A percentile compares a stretch with the other conserved stretches of the same genome.
Conservation (phyloP, 2,888 invertebrate species). For the Sminthurinus aureus region DNA sequence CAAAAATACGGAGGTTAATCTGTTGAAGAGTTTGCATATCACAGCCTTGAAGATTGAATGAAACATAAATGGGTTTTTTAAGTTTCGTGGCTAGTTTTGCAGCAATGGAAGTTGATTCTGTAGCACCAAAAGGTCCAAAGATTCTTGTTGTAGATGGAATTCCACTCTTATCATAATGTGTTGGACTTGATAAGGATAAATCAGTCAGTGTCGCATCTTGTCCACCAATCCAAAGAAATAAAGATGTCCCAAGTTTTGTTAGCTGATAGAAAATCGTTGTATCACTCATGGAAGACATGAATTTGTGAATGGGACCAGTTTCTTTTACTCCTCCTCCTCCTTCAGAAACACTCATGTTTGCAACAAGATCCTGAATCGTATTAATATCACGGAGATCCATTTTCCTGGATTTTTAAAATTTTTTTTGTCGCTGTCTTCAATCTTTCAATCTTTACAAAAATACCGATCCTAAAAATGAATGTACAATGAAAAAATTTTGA, state of each 20-base stretch:
- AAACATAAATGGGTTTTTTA: slow-evolving; percentile 33
- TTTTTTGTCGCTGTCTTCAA: too few species aligned
- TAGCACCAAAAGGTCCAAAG: slow-evolving; percentile 6
- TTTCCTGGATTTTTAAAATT: too few species aligned
- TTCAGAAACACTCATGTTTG: neutral
- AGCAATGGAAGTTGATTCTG: neutral
- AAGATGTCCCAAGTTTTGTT: neutral
- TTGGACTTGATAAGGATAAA: slow-evolving; percentile 29
- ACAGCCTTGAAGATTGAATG: slow-evolving; percentile 18
- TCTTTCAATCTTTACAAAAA: too few species aligned
- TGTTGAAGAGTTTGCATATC: slow-evolving; percentile 10
- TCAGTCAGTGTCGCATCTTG: slow-evolving; percentile 15
- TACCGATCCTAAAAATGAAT: too few species aligned
- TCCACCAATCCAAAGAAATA: slow-evolving; percentile 32
- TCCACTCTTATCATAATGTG: slow-evolving; percentile 24
- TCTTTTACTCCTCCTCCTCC: neutral
- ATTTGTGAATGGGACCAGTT: neutral
- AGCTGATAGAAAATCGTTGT: slow-evolving; percentile 5
- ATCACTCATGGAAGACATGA: neutral
- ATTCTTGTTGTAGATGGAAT: slow-evolving; percentile 30
- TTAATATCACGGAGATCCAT: neutral
- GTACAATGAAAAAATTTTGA: too few species aligned
- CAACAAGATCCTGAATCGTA: neutral
- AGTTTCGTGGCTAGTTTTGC: slow-evolving; percentile 20
- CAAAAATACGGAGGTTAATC: slow-evolving; percentile 21